Percentiles rank a stretch among this genome's conserved stretches.
Conservation (phyloP, 2,113 vertebrate genomes). For the Uria lomvia region DNA sequence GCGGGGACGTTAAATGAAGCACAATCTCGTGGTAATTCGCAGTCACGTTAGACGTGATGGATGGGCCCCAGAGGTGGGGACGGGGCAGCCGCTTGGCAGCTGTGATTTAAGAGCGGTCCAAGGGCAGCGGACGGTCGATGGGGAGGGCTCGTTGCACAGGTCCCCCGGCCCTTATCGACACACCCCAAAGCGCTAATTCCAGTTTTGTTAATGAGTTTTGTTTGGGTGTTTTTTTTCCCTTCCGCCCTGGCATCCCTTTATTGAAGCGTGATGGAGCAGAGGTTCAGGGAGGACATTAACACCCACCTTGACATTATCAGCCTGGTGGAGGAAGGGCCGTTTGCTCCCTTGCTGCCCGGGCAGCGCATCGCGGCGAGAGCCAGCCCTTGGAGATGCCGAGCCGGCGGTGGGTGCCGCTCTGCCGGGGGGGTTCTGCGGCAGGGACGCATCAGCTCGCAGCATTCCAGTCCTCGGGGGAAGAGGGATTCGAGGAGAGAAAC, state of each 20-base stretch:
- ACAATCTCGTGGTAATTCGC: background rate
- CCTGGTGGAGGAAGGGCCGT: background rate
- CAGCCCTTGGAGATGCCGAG: background rate
- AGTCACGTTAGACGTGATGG: background rate
- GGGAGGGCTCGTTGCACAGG: background rate
- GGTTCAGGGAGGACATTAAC: background rate
- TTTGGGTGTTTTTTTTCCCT: background rate
- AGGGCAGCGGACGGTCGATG: background rate
- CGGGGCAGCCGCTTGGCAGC: background rate
- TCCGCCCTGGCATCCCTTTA: background rate
- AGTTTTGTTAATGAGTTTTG: background rate
- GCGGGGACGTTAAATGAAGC: accelerated
- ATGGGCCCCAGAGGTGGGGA: background rate
- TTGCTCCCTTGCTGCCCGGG: background rate
- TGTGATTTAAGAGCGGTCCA: background rate
- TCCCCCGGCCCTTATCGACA: too few relatives aligned
- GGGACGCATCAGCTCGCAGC: background rate
- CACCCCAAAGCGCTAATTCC: background rate
- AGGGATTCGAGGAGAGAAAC: background rate
- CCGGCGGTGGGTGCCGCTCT: background rate
- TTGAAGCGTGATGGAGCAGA: background rate
- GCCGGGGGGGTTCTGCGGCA: accelerated
- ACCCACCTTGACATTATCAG: background rate
- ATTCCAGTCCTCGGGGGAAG: background rate
- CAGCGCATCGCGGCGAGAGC: accelerated